Percentiles rank a stretch among this genome's conserved stretches.
Evolutionary conservation across 1,140 invertebrate genomes (phyloP).

Genomic region (Chironomus striatipennis): DNA sequence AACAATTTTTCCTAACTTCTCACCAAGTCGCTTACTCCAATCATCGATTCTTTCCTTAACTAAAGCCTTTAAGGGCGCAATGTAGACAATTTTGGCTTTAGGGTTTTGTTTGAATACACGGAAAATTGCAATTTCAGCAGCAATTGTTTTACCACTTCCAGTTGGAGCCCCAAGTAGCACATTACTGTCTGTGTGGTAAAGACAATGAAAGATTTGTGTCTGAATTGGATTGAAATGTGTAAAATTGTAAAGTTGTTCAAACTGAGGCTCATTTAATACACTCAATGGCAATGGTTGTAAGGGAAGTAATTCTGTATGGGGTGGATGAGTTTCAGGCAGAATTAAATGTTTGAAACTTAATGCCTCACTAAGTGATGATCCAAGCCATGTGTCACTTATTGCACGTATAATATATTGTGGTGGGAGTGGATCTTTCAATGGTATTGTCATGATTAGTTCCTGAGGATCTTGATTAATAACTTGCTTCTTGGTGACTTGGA

Average conservation of each 20-base stretch:
- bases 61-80: constrained; percentile 95
- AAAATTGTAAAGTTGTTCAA: constrained; percentile 82
- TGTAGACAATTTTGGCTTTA: constrained; percentile 88
- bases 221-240: constrained; percentile 98
- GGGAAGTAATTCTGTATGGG: constrained; percentile 88
- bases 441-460: constrained; percentile 91
- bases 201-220: constrained; percentile 94
- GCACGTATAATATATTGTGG: constrained; percentile 85
- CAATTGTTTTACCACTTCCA: constrained; percentile 97
- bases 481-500: constrained; percentile 80
- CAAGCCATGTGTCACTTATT: constrained; percentile 86
- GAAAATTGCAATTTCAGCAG: constrained; percentile 96
- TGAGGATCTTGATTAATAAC: constrained; percentile 61
- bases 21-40: constrained; percentile 78
- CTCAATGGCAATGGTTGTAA: constrained; percentile 82
- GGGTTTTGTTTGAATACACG: constrained; percentile 80
- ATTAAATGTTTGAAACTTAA: constrained; percentile 86
- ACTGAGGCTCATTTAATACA: constrained; percentile 65
- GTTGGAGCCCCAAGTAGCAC: constrained; percentile 95
- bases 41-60: constrained; percentile 94
- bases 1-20: constrained; percentile 71
- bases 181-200: constrained; percentile 94
- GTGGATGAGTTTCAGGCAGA: constrained; percentile 84
- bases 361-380: constrained; percentile 61
- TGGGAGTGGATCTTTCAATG: constrained; percentile 82